Percentiles rank a stretch among this genome's conserved stretches.
These are phyloP conservation scores for Venturia canescens DNA, from an alignment of 1,140 invertebrate species.

Conservation along the genomic window DNA sequence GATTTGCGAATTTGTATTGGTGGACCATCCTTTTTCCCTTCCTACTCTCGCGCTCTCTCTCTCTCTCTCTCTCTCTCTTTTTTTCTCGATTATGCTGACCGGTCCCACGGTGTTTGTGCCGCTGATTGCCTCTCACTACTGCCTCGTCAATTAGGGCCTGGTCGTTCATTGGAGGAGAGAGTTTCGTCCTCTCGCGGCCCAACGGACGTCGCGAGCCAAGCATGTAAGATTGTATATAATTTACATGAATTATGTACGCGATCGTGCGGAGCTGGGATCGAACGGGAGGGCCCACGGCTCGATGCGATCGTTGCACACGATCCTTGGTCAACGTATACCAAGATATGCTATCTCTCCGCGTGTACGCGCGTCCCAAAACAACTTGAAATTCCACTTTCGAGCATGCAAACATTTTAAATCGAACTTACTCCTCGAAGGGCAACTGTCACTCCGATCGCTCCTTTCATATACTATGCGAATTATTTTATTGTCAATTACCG, in stretches of 20 bases:
- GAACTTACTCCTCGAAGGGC: not conserved
- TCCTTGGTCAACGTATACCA: not conserved
- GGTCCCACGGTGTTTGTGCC: not conserved
- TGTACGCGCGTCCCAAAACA: not conserved
- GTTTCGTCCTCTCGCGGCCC: constrained; percentile 31
- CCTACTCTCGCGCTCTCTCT: not conserved
- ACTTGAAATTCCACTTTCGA: constrained; percentile 26
- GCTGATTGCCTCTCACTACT: constrained; percentile 32
- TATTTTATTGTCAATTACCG: constrained; percentile 3
- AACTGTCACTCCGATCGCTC: not conserved
- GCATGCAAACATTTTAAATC: constrained; percentile 14
- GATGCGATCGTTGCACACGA: constrained; percentile 41
- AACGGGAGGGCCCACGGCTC: not conserved
- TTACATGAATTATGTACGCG: constrained; percentile 42
- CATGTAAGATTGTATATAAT: constrained; percentile 47
- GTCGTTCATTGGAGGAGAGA: constrained; percentile 37
- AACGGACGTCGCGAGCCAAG: constrained; percentile 32
- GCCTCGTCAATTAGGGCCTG: constrained; percentile 37
- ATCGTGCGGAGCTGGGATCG: not conserved
- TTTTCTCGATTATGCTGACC: not conserved
- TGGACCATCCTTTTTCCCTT: not conserved
- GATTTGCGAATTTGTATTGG: not conserved
- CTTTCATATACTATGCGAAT: constrained; percentile 1
- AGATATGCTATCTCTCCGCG: not conserved
- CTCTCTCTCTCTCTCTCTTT: constrained; percentile 2